Conservation (phyloP, 1,140 invertebrate genomes). For the Eriosoma lanigerum region DNA sequence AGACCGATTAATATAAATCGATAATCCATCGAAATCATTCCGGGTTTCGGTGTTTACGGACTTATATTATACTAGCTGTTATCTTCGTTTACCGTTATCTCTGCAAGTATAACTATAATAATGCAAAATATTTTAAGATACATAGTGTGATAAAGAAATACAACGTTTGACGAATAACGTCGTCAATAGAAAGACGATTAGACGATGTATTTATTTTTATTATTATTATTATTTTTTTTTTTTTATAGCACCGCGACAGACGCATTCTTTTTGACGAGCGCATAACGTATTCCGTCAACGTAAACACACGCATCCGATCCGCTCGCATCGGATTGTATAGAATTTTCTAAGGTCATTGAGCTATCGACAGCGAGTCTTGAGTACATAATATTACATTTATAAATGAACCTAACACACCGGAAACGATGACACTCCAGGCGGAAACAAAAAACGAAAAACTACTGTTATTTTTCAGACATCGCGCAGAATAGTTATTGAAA, state of each 20-base stretch:
- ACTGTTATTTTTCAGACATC: no score
- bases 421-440: no score
- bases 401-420: background rate
- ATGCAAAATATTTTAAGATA: no score
- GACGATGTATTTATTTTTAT: no score
- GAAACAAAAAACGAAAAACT: no score
- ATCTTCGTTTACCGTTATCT: constrained; percentile 5
- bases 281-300: constrained; percentile 38
- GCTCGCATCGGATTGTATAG: background rate
- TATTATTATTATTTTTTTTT: no score
- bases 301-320: background rate
- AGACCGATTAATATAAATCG: background rate
- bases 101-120: no score
- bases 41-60: background rate
- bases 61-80: background rate
- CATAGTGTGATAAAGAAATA: no score
- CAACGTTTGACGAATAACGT: no score
- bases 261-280: constrained; percentile 18
- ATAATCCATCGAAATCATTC: background rate
- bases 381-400: background rate
- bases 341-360: constrained; percentile 13
- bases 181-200: no score
- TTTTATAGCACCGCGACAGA: background rate
- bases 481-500: no score
- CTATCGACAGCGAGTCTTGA: background rate